Evolutionary conservation across 2,113 vertebrate species (phyloP).

Genomic region (Mirza zaza): DNA sequence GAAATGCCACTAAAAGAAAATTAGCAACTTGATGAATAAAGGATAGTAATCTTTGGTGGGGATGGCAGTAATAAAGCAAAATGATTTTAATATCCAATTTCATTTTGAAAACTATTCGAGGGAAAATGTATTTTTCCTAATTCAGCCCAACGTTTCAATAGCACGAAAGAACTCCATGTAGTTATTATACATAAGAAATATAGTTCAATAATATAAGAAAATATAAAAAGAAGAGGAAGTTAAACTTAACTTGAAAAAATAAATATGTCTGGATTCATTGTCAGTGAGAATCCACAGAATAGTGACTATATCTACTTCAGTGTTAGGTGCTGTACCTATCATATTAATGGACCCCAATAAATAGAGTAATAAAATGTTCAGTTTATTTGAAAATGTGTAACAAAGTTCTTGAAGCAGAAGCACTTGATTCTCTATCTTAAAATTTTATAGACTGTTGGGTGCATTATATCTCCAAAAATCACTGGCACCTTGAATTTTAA

Average conservation of each 20-base stretch:
- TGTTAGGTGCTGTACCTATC: not conserved
- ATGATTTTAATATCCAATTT: not conserved
- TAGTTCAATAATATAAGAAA: not conserved
- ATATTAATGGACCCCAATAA: not conserved
- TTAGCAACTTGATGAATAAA: not conserved
- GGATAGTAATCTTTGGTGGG: not conserved
- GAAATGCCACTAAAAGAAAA: not conserved
- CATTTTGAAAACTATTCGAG: not conserved
- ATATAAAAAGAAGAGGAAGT: not conserved
- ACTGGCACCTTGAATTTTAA: constrained; percentile 17
- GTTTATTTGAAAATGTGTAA: not conserved
- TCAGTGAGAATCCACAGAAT: not conserved
- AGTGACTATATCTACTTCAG: not conserved
- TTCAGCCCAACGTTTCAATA: not conserved
- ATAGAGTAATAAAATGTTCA: not conserved
- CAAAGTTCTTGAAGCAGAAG: not conserved
- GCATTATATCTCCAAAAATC: not conserved
- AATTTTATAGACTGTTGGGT: not conserved
- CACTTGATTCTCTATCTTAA: not conserved
- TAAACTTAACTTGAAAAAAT: not conserved
- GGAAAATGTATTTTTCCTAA: not conserved
- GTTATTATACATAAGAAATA: not conserved
- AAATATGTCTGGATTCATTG: not conserved
- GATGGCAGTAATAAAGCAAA: not conserved
- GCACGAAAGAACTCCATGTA: not conserved